Evolutionary conservation across 2,113 vertebrate genomes (phyloP), one percentile per base, ranked within the genome.

Genomic region (Neodontobutis hainanensis): DNA sequence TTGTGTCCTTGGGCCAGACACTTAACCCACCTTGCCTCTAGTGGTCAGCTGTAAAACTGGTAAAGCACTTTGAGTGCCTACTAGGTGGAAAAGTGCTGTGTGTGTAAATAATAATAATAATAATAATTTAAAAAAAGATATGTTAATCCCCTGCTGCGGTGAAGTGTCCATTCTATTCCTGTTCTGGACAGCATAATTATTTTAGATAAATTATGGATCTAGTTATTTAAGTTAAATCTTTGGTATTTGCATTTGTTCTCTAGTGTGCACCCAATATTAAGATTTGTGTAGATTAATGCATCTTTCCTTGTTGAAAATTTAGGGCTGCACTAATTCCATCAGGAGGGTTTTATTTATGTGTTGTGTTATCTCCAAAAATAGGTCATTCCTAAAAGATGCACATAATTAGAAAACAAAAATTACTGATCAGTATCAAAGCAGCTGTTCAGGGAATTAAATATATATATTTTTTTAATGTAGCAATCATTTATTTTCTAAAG

Each of bases 401-500:
- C n/a, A 19, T 15, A 58, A 58, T 58, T 42, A 15, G n/a, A n/a
- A n/a, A 19, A 27, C 10, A 55, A 48, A 27, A 65, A 44, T 4
- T 15, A 7, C 10, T 44, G 6, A 10, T 14, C 10, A 47, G 38
- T 55, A 12, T 57, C 15, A 49, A 8, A 48, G 4, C 8, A 51
- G 35, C 2, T 40, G 6, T 53, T 11, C 14, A 8, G 45, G 3
- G 2, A 14, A 9, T 34, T n/a, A 40, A 51, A 6, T 1, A 16
- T 44, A 45, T n/a, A n/a, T n/a, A 2, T 68, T 3, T 36, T 27
- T 48, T 32, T 15, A 42, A 12, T 44, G 4, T 34, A 14, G 2
- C 34, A 15, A 27, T 73, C 12, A 6, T 47, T 81, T 84, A 80
- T 32, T 45, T 86, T n/a, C 14, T 36, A 59, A 40, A 99, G 97